Evolutionary conservation across 2,113 vertebrate genomes (phyloP).

Genomic region (Percina caprodes): DNA sequence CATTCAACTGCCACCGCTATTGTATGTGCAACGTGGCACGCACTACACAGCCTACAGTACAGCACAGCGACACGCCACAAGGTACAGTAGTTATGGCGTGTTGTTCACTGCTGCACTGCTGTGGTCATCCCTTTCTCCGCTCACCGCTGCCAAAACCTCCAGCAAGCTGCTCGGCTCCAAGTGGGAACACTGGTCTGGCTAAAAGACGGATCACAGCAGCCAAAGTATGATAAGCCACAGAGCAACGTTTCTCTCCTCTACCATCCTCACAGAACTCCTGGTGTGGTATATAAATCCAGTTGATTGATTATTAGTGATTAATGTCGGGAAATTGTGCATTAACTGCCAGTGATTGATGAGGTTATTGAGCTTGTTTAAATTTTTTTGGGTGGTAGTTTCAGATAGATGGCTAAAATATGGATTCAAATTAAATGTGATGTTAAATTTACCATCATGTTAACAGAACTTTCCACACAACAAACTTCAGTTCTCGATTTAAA

Average conservation of each 20-base stretch:
- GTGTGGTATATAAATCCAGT: background rate
- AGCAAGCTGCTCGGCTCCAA: constrained; percentile 43
- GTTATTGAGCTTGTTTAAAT: constrained; percentile 33
- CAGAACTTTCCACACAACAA: background rate
- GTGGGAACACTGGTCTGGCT: constrained; percentile 56
- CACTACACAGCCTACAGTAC: background rate
- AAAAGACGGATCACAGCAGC: constrained; percentile 26
- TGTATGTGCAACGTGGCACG: constrained; percentile 58
- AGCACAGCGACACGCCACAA: constrained; percentile 37
- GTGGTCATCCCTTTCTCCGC: constrained; percentile 67
- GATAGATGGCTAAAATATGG: constrained; percentile 5
- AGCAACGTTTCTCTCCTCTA: constrained; percentile 17
- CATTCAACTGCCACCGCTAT: background rate
- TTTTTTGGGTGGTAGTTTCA: background rate
- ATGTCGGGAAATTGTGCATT: background rate
- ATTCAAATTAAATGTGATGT: constrained; percentile 4
- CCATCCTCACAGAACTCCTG: background rate
- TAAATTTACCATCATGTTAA: background rate
- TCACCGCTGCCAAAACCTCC: constrained; percentile 64
- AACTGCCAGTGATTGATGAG: constrained; percentile 6
- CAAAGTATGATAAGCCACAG: constrained; percentile 49
- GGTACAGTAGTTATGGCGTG: constrained; percentile 46
- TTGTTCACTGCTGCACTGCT: constrained; percentile 56
- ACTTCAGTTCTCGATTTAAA: background rate
- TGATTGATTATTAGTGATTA: constrained; percentile 40